A percentile compares a stretch with the other conserved stretches of the same genome.
phyloP scores from a whole-genome alignment of 1,140 invertebrate species.

The Drosophila orosa region DNA sequence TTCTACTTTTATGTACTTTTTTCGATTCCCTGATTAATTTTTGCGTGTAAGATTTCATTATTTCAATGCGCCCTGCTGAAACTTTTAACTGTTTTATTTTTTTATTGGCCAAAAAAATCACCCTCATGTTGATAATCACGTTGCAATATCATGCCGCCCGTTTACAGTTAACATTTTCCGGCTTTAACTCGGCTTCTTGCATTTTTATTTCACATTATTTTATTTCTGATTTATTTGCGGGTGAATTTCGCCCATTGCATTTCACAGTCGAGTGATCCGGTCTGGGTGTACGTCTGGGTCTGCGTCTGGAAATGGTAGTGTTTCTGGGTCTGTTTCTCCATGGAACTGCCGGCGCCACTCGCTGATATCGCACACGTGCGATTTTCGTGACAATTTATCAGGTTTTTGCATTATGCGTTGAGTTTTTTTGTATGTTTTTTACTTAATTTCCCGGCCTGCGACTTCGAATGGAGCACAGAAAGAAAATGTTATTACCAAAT shows the following conservation, averaged over 20 bases:
- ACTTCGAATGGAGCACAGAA: background rate
- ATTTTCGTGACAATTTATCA: conserved; percentile 80
- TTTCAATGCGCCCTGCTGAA: conserved; percentile 14
- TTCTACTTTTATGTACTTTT: background rate
- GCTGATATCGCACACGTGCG: conserved; percentile 73
- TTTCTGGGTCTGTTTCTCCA: conserved; percentile 37
- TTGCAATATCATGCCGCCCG: conserved; percentile 51
- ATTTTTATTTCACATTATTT: conserved; percentile 22
- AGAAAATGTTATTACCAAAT: background rate
- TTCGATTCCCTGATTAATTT: conserved; percentile 2
- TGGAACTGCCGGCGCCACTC: conserved; percentile 42
- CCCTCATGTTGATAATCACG: conserved; percentile 53
- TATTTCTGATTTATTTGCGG: conserved; percentile 15
- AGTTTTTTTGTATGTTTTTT: conserved; percentile 14
- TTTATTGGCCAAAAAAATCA: conserved; percentile 31
- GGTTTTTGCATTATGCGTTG: conserved; percentile 35
- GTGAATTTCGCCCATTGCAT: conserved; percentile 59
- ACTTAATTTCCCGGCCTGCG: conserved; percentile 2
- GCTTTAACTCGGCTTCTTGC: conserved; percentile 38
- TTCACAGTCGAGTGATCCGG: conserved; percentile 76
- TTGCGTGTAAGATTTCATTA: conserved; percentile 26
- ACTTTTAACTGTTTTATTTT: background rate
- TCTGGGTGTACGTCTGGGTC: conserved; percentile 40
- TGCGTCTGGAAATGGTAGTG: conserved; percentile 29
- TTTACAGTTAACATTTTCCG: conserved; percentile 37